Evolutionary conservation across 2,113 vertebrate genomes (phyloP).

Genomic region (Macquaria australasica): DNA sequence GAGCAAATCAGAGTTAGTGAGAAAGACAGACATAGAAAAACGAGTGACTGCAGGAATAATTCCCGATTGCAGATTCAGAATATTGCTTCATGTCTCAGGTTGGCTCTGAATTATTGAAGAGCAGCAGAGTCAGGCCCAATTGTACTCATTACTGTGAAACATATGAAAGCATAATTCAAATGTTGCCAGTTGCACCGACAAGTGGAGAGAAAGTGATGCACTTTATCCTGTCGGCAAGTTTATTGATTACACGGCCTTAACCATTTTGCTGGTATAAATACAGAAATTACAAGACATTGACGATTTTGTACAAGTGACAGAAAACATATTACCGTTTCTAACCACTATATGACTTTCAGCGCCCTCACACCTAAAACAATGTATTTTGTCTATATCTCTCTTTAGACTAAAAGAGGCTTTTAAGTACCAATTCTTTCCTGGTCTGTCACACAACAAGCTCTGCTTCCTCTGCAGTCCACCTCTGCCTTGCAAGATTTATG

Average conservation of each 20-base stretch:
- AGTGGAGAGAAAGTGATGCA: conserved; percentile 28
- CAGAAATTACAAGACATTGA: conserved; percentile 23
- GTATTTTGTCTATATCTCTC: conserved; percentile 35
- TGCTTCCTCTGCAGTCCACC: conserved; percentile 48
- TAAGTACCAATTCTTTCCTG: conserved; percentile 10
- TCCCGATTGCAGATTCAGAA: conserved; percentile 39
- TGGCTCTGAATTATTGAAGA: conserved; percentile 68
- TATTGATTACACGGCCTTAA: conserved; percentile 45
- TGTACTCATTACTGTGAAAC: conserved; percentile 61
- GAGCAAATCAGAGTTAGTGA: conserved; percentile 21
- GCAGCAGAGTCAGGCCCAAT: conserved; percentile 51
- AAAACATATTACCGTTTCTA: conserved; percentile 19
- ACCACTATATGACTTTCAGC: neutral
- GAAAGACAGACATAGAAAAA: conserved; percentile 27
- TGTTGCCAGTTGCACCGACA: neutral
- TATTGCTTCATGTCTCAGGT: conserved; percentile 66
- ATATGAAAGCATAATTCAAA: conserved; percentile 62
- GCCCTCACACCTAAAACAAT: conserved; percentile 15
- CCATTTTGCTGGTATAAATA: conserved; percentile 40
- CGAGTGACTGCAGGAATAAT: conserved; percentile 35
- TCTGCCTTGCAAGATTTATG: conserved; percentile 69
- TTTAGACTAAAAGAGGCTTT: conserved; percentile 33
- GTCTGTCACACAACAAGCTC: conserved; percentile 16
- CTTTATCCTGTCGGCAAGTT: conserved; percentile 25
- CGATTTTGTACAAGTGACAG: conserved; percentile 26